A percentile compares a stretch with the other conserved stretches of the same genome.
Evolutionary conservation across 2,888 invertebrate genomes (phyloP).

Genomic region (Rotaria macrura): DNA sequence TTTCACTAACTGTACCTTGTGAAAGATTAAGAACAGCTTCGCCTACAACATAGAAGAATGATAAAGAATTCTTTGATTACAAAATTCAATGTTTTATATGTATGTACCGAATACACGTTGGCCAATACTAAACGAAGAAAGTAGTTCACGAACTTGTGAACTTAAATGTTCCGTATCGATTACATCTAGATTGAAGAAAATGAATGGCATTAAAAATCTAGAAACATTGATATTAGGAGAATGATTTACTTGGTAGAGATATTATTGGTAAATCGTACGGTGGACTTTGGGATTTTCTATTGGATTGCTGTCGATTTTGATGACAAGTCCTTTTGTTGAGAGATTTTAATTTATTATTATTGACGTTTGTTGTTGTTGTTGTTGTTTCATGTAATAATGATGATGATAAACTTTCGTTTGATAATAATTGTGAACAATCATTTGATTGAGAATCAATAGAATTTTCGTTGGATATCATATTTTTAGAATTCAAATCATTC

Average conservation of each 20-base stretch:
- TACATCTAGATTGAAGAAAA: background rate
- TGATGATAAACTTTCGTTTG: background rate
- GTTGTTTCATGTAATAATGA: background rate
- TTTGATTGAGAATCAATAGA: background rate
- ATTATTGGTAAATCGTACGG: background rate
- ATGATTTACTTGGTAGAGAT: background rate
- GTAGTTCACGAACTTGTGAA: conserved; percentile 50
- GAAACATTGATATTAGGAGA: background rate
- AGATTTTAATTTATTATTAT: background rate
- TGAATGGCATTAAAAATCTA: background rate
- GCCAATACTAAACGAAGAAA: conserved; percentile 60
- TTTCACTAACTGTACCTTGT: conserved; percentile 93
- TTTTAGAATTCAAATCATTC: background rate
- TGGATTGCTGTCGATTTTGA: background rate
- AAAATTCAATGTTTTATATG: conserved; percentile 57
- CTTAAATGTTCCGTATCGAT: conserved; percentile 97
- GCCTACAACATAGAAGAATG: conserved; percentile 62
- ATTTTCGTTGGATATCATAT: background rate
- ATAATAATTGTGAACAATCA: background rate
- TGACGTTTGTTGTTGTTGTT: background rate
- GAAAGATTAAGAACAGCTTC: conserved; percentile 86
- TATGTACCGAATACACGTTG: conserved; percentile 94
- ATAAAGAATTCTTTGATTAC: background rate
- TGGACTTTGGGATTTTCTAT: background rate
- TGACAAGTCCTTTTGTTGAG: background rate